Base-by-base conservation (phyloP, 2,113 vertebrate genomes). In the Seriola dumerili region DNA sequence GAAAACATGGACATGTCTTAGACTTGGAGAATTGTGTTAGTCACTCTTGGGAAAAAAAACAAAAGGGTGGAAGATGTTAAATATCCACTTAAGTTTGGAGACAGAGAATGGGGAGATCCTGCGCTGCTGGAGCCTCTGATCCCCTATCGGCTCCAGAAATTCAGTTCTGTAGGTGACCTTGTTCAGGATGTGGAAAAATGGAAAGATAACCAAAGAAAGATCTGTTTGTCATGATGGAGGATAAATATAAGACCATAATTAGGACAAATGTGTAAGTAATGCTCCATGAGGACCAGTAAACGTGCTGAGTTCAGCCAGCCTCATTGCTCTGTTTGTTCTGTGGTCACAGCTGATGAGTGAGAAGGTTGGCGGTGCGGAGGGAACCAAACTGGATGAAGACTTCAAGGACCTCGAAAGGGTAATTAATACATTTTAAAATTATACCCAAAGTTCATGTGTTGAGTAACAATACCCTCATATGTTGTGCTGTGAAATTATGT, bases 381-480 rank as follows among this genome's bases (percentile, higher is more conserved):
- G 98, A 90, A 99, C 98, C 85, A 99, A 99, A 92, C 94, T 99
- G 0, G 97, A 99, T 5, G 97, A 99, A 92, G 98, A 99, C 93
- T 99, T 99, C 93, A 98, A 95, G 86, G 97, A 99, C 59, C 96
- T 99, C 89, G 98, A 99, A 89, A 97, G 95, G 95, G 98, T 99
- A 93, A 73, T 50, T 25, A 16, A 40, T 44, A 32, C 5, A 61
- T 85, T 64, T 81, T 8, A 50, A 66, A 1, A 63, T 40, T 34
- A 63, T 16, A 44, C 12, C 1, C 14, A 9, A 25, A 42, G 25
- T 42, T 61, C 19, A 54, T 68, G 5, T 21, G n/a, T 72, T 32
- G 36, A 55, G 19, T 10, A 21, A 21, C 19, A 50, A 48, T 34
- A 40, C 17, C 3, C 7, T 42, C 1, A 55, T 66, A 17, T 68